Percentiles rank a stretch among this genome's conserved stretches.
These are phyloP conservation scores for Myotis planiceps DNA, from an alignment of 2,797 vertebrate genomes.

Conservation along the genomic window DNA sequence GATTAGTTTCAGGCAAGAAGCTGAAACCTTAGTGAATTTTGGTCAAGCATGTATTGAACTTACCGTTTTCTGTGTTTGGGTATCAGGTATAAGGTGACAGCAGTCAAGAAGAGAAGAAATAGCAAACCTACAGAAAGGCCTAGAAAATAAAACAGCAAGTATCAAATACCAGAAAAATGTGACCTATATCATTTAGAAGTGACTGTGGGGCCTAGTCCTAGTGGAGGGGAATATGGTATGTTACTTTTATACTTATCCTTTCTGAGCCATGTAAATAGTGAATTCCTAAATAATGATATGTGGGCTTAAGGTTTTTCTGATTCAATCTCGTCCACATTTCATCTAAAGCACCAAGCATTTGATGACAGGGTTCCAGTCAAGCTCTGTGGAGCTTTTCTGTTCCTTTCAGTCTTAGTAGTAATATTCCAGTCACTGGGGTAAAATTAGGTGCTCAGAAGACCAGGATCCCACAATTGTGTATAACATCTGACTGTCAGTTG, in stretches of 20 bases:
- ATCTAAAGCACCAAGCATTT: neutral
- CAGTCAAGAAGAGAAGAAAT: constrained; percentile 76
- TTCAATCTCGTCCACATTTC: neutral
- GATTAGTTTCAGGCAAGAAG: constrained; percentile 13
- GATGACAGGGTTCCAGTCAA: neutral
- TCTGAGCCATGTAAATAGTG: neutral
- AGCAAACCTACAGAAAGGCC: constrained; percentile 50
- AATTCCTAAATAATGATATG: constrained; percentile 2
- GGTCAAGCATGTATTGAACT: constrained; percentile 58
- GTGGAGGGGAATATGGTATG: neutral
- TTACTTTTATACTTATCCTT: neutral
- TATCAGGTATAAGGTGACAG: constrained; percentile 61
- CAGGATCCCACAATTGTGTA: neutral
- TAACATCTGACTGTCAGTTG: neutral
- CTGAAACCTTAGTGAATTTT: neutral
- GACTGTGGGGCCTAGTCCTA: neutral
- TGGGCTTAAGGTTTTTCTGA: neutral
- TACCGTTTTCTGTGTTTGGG: constrained; percentile 83
- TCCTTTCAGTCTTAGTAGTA: neutral
- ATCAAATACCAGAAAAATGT: constrained; percentile 28
- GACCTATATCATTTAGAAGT: neutral
- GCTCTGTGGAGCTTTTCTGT: neutral
- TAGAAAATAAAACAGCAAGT: constrained; percentile 56
- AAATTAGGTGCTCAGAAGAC: neutral
- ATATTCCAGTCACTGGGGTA: neutral